These are phyloP conservation scores for Lithophane ornitopus DNA, from an alignment of 2,888 invertebrate species.

Conservation along the genomic window DNA sequence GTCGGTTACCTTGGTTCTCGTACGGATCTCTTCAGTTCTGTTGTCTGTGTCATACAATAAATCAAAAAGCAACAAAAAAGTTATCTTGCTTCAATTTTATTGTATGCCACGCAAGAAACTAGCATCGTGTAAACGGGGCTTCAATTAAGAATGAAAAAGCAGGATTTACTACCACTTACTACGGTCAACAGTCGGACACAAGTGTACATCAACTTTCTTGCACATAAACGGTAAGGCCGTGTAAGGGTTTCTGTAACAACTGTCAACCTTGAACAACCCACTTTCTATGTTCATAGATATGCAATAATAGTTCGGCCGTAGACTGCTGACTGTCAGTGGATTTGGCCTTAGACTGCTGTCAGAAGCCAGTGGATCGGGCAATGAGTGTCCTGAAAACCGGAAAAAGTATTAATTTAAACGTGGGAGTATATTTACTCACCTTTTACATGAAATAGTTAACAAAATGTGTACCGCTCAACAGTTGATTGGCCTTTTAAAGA, in stretches of 20 bases:
- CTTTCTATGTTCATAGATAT: conserved; percentile 60
- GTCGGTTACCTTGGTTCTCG: too few species aligned
- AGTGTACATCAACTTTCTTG: conserved; percentile 60
- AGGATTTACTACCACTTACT: conserved; percentile 44
- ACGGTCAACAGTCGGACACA: conserved; percentile 67
- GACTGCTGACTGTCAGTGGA: too few species aligned
- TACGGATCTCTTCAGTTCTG: too few species aligned
- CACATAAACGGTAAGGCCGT: conserved; percentile 59
- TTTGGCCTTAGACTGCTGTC: not conserved
- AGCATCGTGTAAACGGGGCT: not conserved
- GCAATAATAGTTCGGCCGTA: conserved; percentile 26
- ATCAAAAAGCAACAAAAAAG: not conserved
- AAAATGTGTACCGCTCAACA: too few species aligned
- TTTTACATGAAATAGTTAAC: too few species aligned
- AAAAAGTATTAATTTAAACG: not conserved
- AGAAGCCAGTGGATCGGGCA: conserved; percentile 23
- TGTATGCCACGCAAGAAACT: not conserved
- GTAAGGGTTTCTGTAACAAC: conserved; percentile 6
- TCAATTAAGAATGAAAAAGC: not conserved
- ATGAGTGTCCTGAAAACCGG: conserved; percentile 40
- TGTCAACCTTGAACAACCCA: conserved; percentile 37
- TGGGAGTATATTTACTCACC: not conserved
- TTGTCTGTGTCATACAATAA: not conserved
- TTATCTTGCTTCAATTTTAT: not conserved
- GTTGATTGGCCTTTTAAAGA: too few species aligned